phyloP scores from a whole-genome alignment of 2,113 vertebrate species.

The Rattus norvegicus region DNA sequence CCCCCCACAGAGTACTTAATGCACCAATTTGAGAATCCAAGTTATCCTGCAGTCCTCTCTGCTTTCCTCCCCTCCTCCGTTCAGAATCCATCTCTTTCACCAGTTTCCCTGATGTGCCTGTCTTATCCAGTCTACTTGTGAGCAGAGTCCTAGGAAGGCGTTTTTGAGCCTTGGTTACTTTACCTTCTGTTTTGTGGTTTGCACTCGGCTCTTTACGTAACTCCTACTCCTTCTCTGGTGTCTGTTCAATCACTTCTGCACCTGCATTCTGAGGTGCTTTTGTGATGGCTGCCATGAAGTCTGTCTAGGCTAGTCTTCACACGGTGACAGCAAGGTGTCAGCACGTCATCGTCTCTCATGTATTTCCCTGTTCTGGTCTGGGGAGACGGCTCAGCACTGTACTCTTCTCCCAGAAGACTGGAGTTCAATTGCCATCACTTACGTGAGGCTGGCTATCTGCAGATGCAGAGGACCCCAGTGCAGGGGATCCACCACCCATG shows the following conservation, averaged over 20 bases:
- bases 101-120: neutral
- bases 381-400: neutral
- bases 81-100: neutral
- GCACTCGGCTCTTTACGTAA: neutral
- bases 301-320: neutral
- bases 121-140: neutral
- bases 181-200: neutral
- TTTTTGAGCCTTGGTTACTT: neutral
- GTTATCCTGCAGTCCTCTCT: neutral
- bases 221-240: neutral
- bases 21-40: conserved; percentile 15
- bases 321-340: neutral
- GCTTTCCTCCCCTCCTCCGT: neutral
- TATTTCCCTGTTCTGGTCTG: neutral
- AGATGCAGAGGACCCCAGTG: neutral
- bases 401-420: neutral
- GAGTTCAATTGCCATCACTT: neutral
- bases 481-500: neutral
- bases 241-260: neutral
- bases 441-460: neutral
- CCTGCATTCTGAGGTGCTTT: neutral
- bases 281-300: neutral
- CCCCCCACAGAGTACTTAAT: neutral
- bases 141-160: neutral
- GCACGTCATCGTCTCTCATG: neutral